phyloP scores from a whole-genome alignment of 2,797 vertebrate genomes.

The Centropyge bicolor region DNA sequence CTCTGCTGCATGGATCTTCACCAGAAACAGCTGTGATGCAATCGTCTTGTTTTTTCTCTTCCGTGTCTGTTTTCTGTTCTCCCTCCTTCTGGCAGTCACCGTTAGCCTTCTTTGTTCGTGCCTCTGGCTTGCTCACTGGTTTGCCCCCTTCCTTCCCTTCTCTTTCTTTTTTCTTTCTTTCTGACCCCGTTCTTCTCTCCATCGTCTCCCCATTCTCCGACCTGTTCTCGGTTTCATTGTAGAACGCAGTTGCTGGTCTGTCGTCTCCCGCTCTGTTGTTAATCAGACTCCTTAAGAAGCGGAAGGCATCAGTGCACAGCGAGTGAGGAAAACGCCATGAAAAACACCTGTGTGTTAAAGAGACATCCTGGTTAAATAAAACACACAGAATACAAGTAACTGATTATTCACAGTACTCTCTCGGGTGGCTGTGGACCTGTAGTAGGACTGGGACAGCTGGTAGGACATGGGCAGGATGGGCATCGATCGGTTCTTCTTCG shows the following conservation, averaged over 20 bases:
- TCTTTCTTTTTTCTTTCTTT: conserved; percentile 27
- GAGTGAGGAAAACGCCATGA: conserved; percentile 91
- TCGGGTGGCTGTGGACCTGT: conserved; percentile 83
- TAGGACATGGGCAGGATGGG: conserved; percentile 98
- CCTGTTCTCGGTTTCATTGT: conserved; percentile 81
- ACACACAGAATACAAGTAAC: neutral
- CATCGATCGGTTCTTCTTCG: conserved; percentile 92
- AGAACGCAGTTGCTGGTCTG: conserved; percentile 75
- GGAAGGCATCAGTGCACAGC: conserved; percentile 89
- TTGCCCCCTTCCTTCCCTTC: neutral
- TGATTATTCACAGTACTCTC: neutral
- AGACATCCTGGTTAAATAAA: too few relatives aligned
- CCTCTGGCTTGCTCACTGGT: neutral
- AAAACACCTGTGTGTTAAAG: conserved; percentile 86
- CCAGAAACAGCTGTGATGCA: neutral
- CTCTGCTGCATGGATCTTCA: conserved; percentile 4
- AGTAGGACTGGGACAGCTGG: conserved; percentile 96
- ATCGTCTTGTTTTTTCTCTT: conserved; percentile 5
- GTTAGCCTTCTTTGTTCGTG: neutral
- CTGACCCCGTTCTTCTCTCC: neutral
- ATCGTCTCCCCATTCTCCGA: conserved; percentile 65
- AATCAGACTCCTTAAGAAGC: conserved; percentile 86
- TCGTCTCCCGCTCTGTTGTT: conserved; percentile 70
- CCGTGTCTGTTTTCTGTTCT: neutral
- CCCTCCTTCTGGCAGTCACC: neutral